Evolutionary conservation across 2,888 invertebrate genomes (phyloP), one percentile per base, ranked within the genome.

Genomic region (Netelia melanura): DNA sequence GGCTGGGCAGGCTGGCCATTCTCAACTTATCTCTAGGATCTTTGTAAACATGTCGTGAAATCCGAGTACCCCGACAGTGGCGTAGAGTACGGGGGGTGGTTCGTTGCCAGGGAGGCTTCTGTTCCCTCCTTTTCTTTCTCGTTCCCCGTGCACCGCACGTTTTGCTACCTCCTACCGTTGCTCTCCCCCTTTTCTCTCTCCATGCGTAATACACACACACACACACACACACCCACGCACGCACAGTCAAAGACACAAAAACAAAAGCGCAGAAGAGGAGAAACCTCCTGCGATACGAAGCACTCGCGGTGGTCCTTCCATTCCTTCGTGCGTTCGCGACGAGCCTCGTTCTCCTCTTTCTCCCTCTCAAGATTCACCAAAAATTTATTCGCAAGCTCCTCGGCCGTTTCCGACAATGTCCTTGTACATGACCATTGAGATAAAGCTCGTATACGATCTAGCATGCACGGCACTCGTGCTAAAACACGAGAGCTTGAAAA

Each of bases 31-130:
- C 93, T 93, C 93, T 93, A 92, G 93, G 93, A 93, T 93, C 93
- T 93, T 93, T 93, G 93, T 93, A 93, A 93, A 93, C 93, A 93
- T 93, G 93, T 93, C 93, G 93, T 93, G 93, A 93, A 93, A 93
- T 93, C 92, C 92, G 93, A 93, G 93, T 93, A 93, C 93, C 92
- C 89, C 88, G 90, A 85, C 93, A 93, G 91, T 93, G 93, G 93
- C 93, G 93, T 93, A 93, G 93, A 91, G 89, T 87, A 86, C 85
- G 85, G 87, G 90, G 91, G 91, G 89, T 90, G 89, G 89, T 89
- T 72, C 71, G 58, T 76, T 81, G 83, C 79, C 78, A 43, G 83
- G 83, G 76, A 48, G 11, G 71, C 82, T 88, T 84, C 84, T 62
- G 77, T 86, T 44, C 21, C 56, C 67, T 44, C 38, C 48, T 48